Evolutionary conservation across 2,113 vertebrate species (phyloP).

Genomic region (Poeciliopsis prolifica): DNA sequence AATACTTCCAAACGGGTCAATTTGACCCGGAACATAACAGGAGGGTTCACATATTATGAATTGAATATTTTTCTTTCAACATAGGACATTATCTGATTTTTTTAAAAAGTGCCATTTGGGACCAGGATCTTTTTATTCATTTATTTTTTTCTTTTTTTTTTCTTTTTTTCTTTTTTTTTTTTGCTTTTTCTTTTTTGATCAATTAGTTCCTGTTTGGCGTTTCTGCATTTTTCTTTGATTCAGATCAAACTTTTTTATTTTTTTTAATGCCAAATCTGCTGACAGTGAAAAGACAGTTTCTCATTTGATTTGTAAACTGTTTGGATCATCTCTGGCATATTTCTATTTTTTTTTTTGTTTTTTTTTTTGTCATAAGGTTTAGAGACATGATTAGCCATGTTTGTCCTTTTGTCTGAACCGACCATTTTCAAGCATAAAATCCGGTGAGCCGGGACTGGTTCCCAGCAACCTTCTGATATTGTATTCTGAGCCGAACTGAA

Average conservation of each 20-base stretch:
- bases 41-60: conserved; percentile 54
- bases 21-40: too few species aligned
- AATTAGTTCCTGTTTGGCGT: conserved; percentile 44
- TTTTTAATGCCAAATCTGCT: conserved; percentile 49
- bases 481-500: conserved; percentile 69
- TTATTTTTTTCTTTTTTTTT: conserved; percentile 42
- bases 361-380: neutral
- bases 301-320: conserved; percentile 36
- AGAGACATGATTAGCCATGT: conserved; percentile 9
- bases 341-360: neutral
- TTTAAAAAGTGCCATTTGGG: conserved; percentile 67
- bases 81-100: conserved; percentile 57
- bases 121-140: conserved; percentile 28
- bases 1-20: too few species aligned
- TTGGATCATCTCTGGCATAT: conserved; percentile 12
- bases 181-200: conserved; percentile 18
- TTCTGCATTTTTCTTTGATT: conserved; percentile 59
- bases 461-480: conserved; percentile 60
- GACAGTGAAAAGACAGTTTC: conserved; percentile 32
- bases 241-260: conserved; percentile 20
- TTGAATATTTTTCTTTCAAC: conserved; percentile 29
- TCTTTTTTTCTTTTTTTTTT: conserved; percentile 29
- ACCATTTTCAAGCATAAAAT: conserved; percentile 32
- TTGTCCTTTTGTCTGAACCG: conserved; percentile 24
- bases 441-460: conserved; percentile 66